phyloP scores from a whole-genome alignment of 2,113 vertebrate genomes.

The Cochlearius cochlearius region DNA sequence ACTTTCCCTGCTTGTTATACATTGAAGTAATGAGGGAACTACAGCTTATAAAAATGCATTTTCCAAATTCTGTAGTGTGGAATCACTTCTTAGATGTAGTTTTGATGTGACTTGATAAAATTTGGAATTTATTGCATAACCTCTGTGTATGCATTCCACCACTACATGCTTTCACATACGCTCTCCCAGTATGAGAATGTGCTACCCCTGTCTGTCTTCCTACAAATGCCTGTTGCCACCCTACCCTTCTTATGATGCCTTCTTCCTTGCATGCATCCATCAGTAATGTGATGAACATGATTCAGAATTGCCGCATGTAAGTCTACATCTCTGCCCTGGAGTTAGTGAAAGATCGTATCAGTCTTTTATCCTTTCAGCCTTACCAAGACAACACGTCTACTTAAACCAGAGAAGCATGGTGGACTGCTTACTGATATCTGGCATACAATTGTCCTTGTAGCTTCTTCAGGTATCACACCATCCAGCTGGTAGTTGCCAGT shows the following conservation, averaged over 20 bases:
- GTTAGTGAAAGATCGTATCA: not conserved
- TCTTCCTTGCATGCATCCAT: not conserved
- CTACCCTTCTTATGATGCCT: not conserved
- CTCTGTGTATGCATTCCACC: not conserved
- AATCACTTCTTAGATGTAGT: not conserved
- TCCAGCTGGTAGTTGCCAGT: not conserved
- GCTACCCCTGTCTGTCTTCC: not conserved
- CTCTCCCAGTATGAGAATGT: not conserved
- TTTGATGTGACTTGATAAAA: not conserved
- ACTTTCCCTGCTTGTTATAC: not conserved
- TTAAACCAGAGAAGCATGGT: not conserved
- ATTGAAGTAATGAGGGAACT: not conserved
- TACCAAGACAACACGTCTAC: not conserved
- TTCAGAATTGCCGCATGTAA: not conserved
- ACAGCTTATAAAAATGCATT: not conserved
- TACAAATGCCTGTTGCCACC: not conserved
- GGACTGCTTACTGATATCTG: not conserved
- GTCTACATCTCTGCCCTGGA: not conserved
- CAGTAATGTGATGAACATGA: fast-evolving
- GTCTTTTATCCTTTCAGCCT: not conserved
- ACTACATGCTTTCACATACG: fast-evolving
- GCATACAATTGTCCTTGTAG: not conserved
- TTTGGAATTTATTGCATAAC: not conserved
- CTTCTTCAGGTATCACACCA: not conserved
- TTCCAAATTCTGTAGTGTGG: not conserved